Evolutionary conservation across 2,113 vertebrate genomes (phyloP).

Genomic region (Phylloscopus whistleri): DNA sequence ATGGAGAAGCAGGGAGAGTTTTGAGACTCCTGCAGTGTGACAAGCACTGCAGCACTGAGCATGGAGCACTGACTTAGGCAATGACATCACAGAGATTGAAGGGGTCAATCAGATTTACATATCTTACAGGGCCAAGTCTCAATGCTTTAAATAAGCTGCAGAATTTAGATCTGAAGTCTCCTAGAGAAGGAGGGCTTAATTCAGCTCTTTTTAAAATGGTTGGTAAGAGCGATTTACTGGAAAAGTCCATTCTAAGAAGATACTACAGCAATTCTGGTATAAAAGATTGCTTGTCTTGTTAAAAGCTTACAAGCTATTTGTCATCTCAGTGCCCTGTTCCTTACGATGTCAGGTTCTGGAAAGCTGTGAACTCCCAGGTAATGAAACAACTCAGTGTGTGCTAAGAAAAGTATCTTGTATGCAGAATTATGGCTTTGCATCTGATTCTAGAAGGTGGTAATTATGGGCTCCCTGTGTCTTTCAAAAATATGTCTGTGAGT

Average conservation of each 20-base stretch:
- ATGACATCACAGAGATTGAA: background rate
- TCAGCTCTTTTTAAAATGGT: background rate
- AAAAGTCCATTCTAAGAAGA: background rate
- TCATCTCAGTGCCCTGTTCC: background rate
- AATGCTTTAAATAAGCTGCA: background rate
- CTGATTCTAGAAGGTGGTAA: background rate
- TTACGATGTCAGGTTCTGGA: background rate
- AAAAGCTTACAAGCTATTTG: conserved; percentile 39
- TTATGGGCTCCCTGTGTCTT: background rate
- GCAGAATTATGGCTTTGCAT: background rate
- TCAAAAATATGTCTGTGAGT: background rate
- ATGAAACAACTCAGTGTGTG: conserved; percentile 10
- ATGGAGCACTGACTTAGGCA: background rate
- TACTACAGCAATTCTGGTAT: background rate
- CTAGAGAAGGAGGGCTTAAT: background rate
- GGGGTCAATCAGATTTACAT: background rate
- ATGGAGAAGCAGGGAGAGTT: background rate
- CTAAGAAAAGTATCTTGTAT: background rate
- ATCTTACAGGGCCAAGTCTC: background rate
- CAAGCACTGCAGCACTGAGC: background rate
- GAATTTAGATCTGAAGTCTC: background rate
- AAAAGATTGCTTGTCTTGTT: conserved; percentile 29
- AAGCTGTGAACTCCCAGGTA: background rate
- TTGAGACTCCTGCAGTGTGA: background rate
- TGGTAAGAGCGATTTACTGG: background rate